Base-by-base conservation (phyloP, 2,113 vertebrate species). In the Pedetes capensis region DNA sequence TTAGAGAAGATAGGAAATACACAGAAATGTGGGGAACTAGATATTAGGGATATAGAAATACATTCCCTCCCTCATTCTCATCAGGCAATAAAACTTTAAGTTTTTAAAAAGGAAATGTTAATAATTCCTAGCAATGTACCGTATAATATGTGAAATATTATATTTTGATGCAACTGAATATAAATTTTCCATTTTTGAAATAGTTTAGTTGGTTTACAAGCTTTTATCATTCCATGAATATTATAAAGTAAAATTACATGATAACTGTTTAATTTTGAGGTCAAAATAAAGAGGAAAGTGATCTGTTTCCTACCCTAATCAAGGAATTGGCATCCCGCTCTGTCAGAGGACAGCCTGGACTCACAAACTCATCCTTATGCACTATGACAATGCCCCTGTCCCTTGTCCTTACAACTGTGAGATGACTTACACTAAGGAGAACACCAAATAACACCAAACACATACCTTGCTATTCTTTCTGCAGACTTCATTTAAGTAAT, bases 161-260 rank as follows among this genome's bases (percentile, higher is more conserved):
- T 69, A 37, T 37, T 39, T 37, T 69, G 16, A 22, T 69, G 17
- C 66, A 69, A 39, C 34, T 66, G 66, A 39, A 20, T 39, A 39
- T 22, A 80, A 51, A 80, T 80, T 27, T 80, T 6, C 22, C 72
- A 14, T 34, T 42, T 47, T 51, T 80, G 4, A 63, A 72, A 34
- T 64, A 75, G 0, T 37, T 37, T 69, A 68, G 1, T 0, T 63
- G n/a, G 22, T 82, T 81, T n/a, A 51, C 5, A 49, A 2, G 20
- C 10, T 55, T 81, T n/a, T 16, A 32, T 53, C 8, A 81, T 55
- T n/a, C 7, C 23, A 75, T 37, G 53, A 66, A 25, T 25, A 76
- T 27, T 83, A n/a, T n/a, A n/a, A n/a, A n/a, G n/a, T n/a, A n/a
- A n/a, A n/a, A n/a, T n/a, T n/a, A n/a, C 8, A 25, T 34, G n/a